Conservation (phyloP, 2,888 invertebrate genomes). For the Caenorhabditis angaria region DNA sequence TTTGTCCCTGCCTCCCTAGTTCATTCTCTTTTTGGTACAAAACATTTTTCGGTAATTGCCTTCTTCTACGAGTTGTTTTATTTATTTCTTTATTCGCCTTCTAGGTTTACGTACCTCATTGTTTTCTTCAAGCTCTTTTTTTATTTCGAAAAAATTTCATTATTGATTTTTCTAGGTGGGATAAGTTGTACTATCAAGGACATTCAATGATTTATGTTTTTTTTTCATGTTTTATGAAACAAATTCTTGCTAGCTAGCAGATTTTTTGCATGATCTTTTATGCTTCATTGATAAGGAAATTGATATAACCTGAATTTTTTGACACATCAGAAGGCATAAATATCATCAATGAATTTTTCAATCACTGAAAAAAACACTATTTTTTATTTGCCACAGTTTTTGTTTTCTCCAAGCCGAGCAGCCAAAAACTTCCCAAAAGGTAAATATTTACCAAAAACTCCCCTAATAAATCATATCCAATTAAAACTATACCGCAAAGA, state of each 20-base stretch:
- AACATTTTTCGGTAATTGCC: neutral
- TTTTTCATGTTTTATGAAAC: slow-evolving; percentile 1
- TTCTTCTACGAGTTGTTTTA: neutral
- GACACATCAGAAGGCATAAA: too few species aligned
- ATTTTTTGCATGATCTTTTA: too few species aligned
- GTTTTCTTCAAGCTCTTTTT: neutral
- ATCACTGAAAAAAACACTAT: too few species aligned
- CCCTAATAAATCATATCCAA: neutral
- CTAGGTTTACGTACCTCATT: neutral
- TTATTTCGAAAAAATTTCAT: neutral
- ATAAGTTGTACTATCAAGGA: neutral
- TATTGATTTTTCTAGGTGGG: neutral
- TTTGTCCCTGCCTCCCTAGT: neutral
- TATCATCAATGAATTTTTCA: too few species aligned
- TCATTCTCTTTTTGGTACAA: neutral
- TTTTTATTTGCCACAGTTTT: too few species aligned
- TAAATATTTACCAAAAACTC: neutral
- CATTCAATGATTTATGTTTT: neutral
- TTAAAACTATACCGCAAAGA: neutral
- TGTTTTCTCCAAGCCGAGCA: too few species aligned
- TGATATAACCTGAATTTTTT: too few species aligned
- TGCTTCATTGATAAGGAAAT: too few species aligned
- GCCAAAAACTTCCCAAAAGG: too few species aligned
- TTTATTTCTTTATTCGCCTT: neutral
- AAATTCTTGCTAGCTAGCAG: too few species aligned